These are phyloP conservation scores for Drosophila mercatorum DNA, from an alignment of 2,888 invertebrate genomes.

Conservation along the genomic window DNA sequence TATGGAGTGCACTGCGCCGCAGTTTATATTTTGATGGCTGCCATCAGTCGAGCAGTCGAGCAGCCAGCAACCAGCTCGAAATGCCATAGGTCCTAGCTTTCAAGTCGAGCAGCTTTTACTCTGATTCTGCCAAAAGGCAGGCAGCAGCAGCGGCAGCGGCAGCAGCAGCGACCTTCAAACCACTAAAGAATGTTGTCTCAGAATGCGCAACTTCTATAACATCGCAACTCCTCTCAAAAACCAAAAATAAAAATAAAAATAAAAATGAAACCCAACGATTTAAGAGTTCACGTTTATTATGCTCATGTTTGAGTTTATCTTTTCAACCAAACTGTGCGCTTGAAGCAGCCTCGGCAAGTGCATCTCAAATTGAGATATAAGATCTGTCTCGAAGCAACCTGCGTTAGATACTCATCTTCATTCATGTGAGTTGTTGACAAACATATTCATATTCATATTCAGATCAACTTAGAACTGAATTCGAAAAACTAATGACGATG, in stretches of 20 bases:
- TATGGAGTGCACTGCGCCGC: slow-evolving; percentile 62
- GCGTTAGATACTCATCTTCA: background rate
- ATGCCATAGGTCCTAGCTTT: slow-evolving; percentile 67
- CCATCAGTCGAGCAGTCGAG: slow-evolving; percentile 4
- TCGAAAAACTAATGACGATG: background rate
- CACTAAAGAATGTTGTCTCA: slow-evolving; percentile 63
- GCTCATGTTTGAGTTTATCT: slow-evolving; percentile 12
- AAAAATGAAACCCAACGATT: slow-evolving; percentile 5
- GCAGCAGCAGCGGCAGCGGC: background rate
- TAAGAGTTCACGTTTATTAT: slow-evolving; percentile 18
- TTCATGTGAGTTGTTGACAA: background rate
- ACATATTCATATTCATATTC: background rate
- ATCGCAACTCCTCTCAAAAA: slow-evolving; percentile 15
- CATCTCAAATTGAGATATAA: slow-evolving; percentile 1
- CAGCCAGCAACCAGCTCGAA: slow-evolving; percentile 39
- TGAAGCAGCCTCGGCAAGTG: background rate
- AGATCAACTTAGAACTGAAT: background rate
- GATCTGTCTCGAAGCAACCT: background rate
- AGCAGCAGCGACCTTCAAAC: slow-evolving; percentile 49
- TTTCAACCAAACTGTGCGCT: background rate
- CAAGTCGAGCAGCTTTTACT: slow-evolving; percentile 73
- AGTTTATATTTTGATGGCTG: slow-evolving; percentile 46
- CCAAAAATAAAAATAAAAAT: background rate
- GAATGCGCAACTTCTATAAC: slow-evolving; percentile 26
- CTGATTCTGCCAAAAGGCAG: slow-evolving; percentile 71